A percentile compares a stretch with the other conserved stretches of the same genome.
Evolutionary conservation across 2,797 vertebrate genomes (phyloP).

Genomic region (Allobates femoralis): DNA sequence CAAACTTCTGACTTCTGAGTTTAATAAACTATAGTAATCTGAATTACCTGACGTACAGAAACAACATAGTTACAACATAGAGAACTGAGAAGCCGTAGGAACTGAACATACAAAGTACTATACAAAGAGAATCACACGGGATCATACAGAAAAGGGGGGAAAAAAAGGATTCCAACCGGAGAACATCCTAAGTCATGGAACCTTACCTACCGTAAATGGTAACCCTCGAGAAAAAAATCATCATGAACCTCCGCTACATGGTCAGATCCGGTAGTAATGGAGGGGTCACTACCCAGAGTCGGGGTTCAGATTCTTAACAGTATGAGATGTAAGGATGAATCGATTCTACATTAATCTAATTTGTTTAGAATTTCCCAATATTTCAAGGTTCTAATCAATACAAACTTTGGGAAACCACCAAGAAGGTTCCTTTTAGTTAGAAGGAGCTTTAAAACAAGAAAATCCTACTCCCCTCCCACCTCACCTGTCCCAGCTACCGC

Average conservation of each 20-base stretch:
- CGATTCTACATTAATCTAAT: too few species aligned
- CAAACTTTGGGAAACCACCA: too few species aligned
- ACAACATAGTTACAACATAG: slow-evolving; percentile 71
- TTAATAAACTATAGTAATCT: slow-evolving; percentile 78
- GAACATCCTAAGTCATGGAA: slow-evolving; percentile 8
- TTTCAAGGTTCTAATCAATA: too few species aligned
- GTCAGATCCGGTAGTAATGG: not conserved
- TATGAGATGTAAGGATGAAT: too few species aligned
- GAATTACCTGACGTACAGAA: slow-evolving; percentile 75
- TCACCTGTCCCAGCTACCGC: too few species aligned
- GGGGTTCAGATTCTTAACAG: not conserved
- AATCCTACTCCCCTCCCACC: too few species aligned
- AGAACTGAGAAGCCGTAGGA: slow-evolving; percentile 68
- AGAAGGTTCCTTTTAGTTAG: too few species aligned
- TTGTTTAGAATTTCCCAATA: too few species aligned
- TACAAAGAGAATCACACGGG: slow-evolving; percentile 69
- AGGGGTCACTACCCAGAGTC: not conserved
- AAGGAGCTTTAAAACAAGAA: too few species aligned
- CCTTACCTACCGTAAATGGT: not conserved
- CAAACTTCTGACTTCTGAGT: slow-evolving; percentile 53
- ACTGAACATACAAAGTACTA: slow-evolving; percentile 70
- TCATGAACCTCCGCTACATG: not conserved
- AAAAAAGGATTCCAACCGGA: slow-evolving; percentile 16
- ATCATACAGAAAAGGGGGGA: slow-evolving; percentile 34
- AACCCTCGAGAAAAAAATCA: not conserved